Evolutionary conservation across 2,797 vertebrate genomes (phyloP), one percentile per base, ranked within the genome.

Genomic region (Loris lydekkerianus): DNA sequence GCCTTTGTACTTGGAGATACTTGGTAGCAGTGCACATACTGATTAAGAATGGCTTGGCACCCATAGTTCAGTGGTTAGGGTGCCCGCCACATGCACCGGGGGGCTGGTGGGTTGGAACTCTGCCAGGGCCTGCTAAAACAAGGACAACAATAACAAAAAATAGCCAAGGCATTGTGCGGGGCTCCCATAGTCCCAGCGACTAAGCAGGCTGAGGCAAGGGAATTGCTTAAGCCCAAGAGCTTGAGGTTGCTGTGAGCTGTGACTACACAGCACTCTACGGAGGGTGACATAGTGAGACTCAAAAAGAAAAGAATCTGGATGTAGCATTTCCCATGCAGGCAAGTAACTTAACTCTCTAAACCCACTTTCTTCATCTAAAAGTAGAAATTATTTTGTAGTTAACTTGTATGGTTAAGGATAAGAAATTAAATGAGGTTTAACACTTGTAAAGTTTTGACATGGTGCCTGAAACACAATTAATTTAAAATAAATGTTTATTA

Each of bases 401-500:
- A 95, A 85, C 34, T 37, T 73, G 60, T 34, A 93, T 8, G 10
- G 40, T 46, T 75, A 82, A 95, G 27, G 85, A 20, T 60, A 90
- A 91, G 37, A 87, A 87, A 93, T 75, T 89, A 94, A 93, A 89
- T 20, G 78, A 85, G 23, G 34, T 40, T 10, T 10, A 81, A 78
- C 58, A 53, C 60, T 49, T 86, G 21, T 56, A 73, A 96, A 87
- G 34, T 95, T 91, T 94, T 72, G 88, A 43, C 81, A 67, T 31
- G 69, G 65, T 70, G 63, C 20, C 25, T 86, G 56, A 34, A 27
- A 80, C 46, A 70, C 89, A 86, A 75, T 65, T 40, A 92, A 49
- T 27, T 95, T 67, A 93, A 95, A 96, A 89, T 91, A 93, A 95
- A 75, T 75, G 20, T 56, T 40, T 84, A 73, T 81, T 86, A 58